Conservation (phyloP, 2,888 invertebrate genomes). For the Cheilosia urbana region DNA sequence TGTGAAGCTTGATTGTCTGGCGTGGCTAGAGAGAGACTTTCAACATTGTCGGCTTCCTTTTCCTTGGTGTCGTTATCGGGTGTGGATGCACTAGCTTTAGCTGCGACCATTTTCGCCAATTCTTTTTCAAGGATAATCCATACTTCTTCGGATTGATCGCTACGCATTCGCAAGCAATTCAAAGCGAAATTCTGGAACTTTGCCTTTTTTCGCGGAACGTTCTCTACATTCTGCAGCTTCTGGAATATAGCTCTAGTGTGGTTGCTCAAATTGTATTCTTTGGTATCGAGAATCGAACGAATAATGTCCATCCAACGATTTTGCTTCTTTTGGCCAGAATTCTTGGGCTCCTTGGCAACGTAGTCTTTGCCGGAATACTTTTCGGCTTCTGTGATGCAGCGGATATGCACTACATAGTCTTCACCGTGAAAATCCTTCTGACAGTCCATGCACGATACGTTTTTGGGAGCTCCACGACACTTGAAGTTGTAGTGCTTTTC, state of each 20-base stretch:
- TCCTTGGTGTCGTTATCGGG: conserved; percentile 13
- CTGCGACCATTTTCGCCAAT: conserved; percentile 83
- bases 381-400: conserved; percentile 93
- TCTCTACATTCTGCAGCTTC: conserved; percentile 88
- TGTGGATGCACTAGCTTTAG: neutral
- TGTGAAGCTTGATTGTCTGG: conserved; percentile 65
- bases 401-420: conserved; percentile 91
- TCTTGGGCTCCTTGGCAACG: conserved; percentile 87
- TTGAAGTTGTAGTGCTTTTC: conserved; percentile 91
- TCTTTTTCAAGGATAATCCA: conserved; percentile 86
- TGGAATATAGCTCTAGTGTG: conserved; percentile 87
- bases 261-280: conserved; percentile 81
- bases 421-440: conserved; percentile 93
- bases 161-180: conserved; percentile 86
- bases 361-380: conserved; percentile 94
- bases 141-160: conserved; percentile 88
- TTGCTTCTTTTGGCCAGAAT: conserved; percentile 95
- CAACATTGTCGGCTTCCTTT: conserved; percentile 2
- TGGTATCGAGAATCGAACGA: conserved; percentile 80
- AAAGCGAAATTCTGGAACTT: conserved; percentile 92
- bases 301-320: conserved; percentile 88
- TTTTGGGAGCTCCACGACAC: conserved; percentile 88
- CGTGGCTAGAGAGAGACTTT: conserved; percentile 66
- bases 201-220: conserved; percentile 93
- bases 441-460: conserved; percentile 96